Evolutionary conservation across 2,113 vertebrate species (phyloP).

Genomic region (Pygathrix nemaeus): DNA sequence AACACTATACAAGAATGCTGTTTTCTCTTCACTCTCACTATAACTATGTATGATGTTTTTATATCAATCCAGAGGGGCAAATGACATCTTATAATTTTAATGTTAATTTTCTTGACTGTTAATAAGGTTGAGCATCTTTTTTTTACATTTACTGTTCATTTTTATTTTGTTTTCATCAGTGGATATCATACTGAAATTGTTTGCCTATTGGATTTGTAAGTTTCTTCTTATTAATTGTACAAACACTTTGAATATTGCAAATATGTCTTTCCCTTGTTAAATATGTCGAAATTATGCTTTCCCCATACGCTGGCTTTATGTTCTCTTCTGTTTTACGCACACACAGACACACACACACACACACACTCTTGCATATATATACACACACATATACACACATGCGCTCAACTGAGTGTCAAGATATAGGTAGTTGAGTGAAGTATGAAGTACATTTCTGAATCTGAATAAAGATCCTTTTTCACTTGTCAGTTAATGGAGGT

Average conservation of each 20-base stretch:
- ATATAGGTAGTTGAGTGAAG: neutral
- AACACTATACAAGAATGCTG: neutral
- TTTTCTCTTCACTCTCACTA: neutral
- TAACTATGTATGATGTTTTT: neutral
- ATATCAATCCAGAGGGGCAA: neutral
- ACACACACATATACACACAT: rapidly evolving
- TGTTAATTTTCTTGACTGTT: neutral
- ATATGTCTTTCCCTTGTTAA: neutral
- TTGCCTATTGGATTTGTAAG: neutral
- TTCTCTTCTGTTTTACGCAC: neutral
- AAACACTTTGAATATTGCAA: neutral
- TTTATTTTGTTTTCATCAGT: neutral
- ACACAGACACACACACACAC: neutral
- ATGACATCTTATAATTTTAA: neutral
- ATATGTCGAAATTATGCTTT: neutral
- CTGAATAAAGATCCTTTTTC: neutral
- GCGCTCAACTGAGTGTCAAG: neutral
- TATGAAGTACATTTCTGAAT: neutral
- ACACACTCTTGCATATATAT: neutral
- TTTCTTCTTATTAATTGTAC: neutral
- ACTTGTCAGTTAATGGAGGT: neutral
- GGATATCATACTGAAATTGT: neutral
- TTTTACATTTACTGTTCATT: neutral
- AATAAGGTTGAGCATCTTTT: neutral
- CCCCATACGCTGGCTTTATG: neutral